Percentiles rank a stretch among this genome's conserved stretches.
These are phyloP conservation scores for Hirudo medicinalis DNA, from an alignment of 1,140 invertebrate genomes.

Conservation along the genomic window DNA sequence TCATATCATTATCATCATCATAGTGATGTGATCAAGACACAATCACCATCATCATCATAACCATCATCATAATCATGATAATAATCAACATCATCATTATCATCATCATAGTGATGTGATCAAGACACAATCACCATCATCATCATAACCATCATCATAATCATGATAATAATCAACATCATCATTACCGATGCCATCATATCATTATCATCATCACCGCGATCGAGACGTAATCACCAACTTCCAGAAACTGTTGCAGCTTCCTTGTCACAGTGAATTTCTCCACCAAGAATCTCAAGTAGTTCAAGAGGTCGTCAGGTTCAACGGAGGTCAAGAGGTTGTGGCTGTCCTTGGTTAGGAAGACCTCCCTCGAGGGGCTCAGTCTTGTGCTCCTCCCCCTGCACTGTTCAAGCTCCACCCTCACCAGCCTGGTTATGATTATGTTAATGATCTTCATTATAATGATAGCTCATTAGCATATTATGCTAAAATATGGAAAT, in stretches of 20 bases:
- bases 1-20: not conserved
- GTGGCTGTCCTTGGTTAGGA: conserved; percentile 28
- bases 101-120: too few relatives aligned
- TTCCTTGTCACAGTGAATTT: conserved; percentile 35
- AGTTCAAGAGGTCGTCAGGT: conserved; percentile 37
- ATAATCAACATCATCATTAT: too few relatives aligned
- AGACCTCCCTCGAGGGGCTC: conserved; percentile 29
- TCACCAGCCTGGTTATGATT: conserved; percentile 30
- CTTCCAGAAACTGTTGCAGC: conserved; percentile 36
- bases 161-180: too few relatives aligned
- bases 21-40: conserved; percentile 23
- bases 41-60: too few relatives aligned
- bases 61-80: conserved; percentile 22
- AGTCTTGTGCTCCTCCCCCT: conserved; percentile 35
- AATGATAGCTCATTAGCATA: too few relatives aligned
- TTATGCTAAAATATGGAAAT: too few relatives aligned
- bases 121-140: too few relatives aligned
- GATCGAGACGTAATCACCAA: too few relatives aligned
- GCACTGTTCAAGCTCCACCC: conserved; percentile 38
- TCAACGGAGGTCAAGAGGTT: conserved; percentile 27
- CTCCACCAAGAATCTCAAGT: conserved; percentile 36
- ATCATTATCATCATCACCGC: not conserved
- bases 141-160: too few relatives aligned
- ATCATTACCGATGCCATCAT: too few relatives aligned
- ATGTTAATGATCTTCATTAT: too few relatives aligned